Evolutionary conservation across 2,888 invertebrate genomes (phyloP).

Genomic region (Eumacrocentrus americanus): DNA sequence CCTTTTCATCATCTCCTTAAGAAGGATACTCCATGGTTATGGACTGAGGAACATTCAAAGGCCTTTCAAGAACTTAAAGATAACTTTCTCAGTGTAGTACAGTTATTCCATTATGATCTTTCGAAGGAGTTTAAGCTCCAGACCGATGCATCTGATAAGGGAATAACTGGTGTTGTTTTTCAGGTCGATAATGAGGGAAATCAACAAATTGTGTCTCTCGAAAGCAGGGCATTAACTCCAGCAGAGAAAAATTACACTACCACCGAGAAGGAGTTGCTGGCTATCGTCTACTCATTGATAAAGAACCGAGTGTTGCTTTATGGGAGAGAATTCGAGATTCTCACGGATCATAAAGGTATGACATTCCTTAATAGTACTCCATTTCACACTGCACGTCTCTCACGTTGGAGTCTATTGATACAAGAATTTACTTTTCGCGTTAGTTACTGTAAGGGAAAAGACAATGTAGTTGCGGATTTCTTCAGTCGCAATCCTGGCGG

Average conservation of each 20-base stretch:
- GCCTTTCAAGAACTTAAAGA: constrained; percentile 33
- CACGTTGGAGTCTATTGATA: constrained; percentile 40
- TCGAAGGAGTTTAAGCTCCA: constrained; percentile 32
- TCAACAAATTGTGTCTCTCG: constrained; percentile 32
- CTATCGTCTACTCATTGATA: constrained; percentile 35
- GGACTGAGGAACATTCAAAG: constrained; percentile 28
- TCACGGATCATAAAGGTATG: constrained; percentile 42
- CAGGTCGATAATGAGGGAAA: constrained; percentile 17
- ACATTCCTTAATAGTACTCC: constrained; percentile 40
- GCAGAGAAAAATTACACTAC: constrained; percentile 38
- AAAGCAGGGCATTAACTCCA: constrained; percentile 35
- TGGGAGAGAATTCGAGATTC: constrained; percentile 34
- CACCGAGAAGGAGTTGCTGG: no score
- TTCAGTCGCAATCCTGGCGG: constrained; percentile 36
- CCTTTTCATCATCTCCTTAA: constrained; percentile 34
- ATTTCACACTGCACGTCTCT: constrained; percentile 35
- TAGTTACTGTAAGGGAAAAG: constrained; percentile 36
- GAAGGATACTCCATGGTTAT: constrained; percentile 30
- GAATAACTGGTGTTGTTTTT: constrained; percentile 37
- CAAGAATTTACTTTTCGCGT: constrained; percentile 41
- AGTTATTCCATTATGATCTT: constrained; percentile 29
- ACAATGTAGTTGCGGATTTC: constrained; percentile 41
- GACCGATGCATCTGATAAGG: constrained; percentile 34
- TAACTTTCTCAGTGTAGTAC: constrained; percentile 29
- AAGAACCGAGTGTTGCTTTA: constrained; percentile 42